phyloP scores from a whole-genome alignment of 1,140 invertebrate species.

The Bombus ignitus region DNA sequence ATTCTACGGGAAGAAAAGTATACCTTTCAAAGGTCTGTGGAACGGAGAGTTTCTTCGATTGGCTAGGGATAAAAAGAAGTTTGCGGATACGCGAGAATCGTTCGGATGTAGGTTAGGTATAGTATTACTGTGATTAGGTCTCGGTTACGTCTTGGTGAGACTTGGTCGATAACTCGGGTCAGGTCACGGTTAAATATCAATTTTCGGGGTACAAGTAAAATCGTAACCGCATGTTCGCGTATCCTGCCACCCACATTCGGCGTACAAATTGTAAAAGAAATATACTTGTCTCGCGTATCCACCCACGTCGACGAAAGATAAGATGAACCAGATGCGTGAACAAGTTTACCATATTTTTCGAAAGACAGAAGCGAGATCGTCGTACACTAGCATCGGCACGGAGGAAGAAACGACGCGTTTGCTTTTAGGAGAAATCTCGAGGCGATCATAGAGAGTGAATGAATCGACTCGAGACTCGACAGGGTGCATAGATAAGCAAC shows the following conservation, averaged over 20 bases:
- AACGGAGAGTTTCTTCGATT: background rate
- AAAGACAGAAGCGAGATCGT: background rate
- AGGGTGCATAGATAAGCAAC: background rate
- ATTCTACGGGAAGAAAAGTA: background rate
- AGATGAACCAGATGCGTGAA: background rate
- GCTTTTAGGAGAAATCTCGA: background rate
- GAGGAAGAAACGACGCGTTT: background rate
- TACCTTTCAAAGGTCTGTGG: background rate
- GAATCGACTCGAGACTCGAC: background rate
- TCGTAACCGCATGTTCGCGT: background rate
- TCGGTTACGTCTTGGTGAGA: background rate
- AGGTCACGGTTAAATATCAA: constrained; percentile 10
- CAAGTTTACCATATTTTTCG: background rate
- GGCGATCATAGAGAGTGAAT: too few species aligned
- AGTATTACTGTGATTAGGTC: background rate
- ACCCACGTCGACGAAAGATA: background rate
- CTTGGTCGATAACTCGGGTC: background rate
- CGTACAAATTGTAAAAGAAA: background rate
- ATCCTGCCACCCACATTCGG: background rate
- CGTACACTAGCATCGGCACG: too few species aligned
- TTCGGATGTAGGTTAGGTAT: background rate
- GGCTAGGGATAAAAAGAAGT: background rate
- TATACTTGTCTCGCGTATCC: background rate
- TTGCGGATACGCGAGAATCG: background rate
- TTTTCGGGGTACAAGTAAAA: background rate